Evolutionary conservation across 2,113 vertebrate genomes (phyloP), one percentile per base, ranked within the genome.

Genomic region (Daubentonia madagascariensis): DNA sequence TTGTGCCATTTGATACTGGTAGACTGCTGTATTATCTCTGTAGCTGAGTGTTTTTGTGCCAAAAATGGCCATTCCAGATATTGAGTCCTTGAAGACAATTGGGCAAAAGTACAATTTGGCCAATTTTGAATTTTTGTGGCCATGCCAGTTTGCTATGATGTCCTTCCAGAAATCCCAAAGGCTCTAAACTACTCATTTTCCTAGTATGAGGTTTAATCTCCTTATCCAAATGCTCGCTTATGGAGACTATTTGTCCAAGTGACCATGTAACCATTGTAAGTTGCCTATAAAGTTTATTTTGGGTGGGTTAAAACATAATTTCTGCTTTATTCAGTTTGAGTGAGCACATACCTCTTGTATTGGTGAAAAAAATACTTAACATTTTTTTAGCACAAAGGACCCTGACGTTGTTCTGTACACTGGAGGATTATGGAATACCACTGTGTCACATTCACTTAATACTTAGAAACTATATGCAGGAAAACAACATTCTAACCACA

Each of bases 251-350:
- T 70, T 9, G 7, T 92, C 50, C 75, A 73, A 75, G 61, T 96
- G n/a, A 95, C 76, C n/a, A 79, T 85, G n/a, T 78, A 87, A 54
- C 61, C 35, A 45, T 75, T 79, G 3, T 88, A 92, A 95, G 28
- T 81, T 95, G 54, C 45, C 80, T 92, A 48, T 83, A 75, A 96
- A 79, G 30, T 76, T 93, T 96, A 54, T 96, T 98, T 91, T 92
- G 63, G 1, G 7, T 92, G 45, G 23, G 37, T 89, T 81, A 85
- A 95, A 87, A 57, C n/a, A 70, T 40, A 22, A 65, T 80, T 67
- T 96, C 91, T 95, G 10, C 8, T 94, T 88, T 80, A 81, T 76
- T 96, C 52, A 40, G 48, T 85, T 94, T 57, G 25, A 92, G 25
- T 25, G 22, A 94, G 48, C 70, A 14, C 76, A 48, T 43, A 76